Percentiles rank a stretch among this genome's conserved stretches.
phyloP scores from a whole-genome alignment of 2,797 vertebrate species.

The Fundulus diaphanus region DNA sequence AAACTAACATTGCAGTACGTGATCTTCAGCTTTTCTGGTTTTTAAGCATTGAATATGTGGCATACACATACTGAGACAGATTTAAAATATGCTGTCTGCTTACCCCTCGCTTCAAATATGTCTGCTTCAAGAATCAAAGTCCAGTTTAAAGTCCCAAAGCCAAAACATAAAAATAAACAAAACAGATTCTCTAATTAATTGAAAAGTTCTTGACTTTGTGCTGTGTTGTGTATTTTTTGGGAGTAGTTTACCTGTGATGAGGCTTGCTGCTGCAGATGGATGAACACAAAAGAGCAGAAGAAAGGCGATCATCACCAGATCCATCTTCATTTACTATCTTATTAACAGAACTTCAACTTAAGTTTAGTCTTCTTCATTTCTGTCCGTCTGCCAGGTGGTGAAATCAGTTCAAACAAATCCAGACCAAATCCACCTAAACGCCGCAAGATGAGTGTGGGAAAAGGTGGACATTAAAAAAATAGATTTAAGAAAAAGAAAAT shows the following conservation, averaged over 20 bases:
- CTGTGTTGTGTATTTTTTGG: conserved; percentile 5
- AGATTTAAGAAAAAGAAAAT: conserved; percentile 2
- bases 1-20: neutral
- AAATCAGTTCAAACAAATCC: conserved; percentile 1
- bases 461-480: conserved; percentile 26
- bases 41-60: too few species aligned
- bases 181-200: conserved; percentile 36
- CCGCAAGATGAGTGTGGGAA: neutral
- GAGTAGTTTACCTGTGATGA: conserved; percentile 72
- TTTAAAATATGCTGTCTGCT: conserved; percentile 5
- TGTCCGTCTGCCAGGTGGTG: conserved; percentile 21
- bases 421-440: conserved; percentile 7
- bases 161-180: conserved; percentile 29
- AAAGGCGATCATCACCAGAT: conserved; percentile 46
- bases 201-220: conserved; percentile 7
- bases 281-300: conserved; percentile 62
- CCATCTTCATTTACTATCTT: conserved; percentile 52
- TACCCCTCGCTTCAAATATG: conserved; percentile 78
- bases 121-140: conserved; percentile 63
- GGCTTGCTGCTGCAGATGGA: conserved; percentile 60
- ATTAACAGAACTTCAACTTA: conserved; percentile 21
- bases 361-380: conserved; percentile 50
- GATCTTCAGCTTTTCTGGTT: neutral
- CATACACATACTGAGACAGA: neutral
- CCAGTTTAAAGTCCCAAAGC: conserved; percentile 18